Percentiles rank a stretch among this genome's conserved stretches.
Conservation (phyloP, 1,140 invertebrate species). For the Caligus rogercresseyi region DNA sequence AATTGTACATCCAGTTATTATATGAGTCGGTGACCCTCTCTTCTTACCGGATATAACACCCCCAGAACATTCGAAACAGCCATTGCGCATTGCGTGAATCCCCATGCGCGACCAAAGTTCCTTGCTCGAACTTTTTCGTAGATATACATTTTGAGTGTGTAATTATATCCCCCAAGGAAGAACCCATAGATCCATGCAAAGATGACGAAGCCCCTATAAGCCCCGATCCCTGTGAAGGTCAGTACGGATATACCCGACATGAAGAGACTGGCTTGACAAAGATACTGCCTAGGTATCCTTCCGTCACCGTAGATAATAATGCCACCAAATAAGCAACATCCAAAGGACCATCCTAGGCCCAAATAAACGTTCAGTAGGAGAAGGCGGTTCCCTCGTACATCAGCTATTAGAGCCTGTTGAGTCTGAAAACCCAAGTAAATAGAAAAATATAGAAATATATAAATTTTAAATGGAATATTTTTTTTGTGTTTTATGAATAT, state of each 20-base stretch:
- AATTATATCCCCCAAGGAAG: slow-evolving; percentile 40
- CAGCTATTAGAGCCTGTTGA: slow-evolving; percentile 43
- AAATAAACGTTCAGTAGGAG: slow-evolving; percentile 53
- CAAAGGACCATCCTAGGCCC: slow-evolving; percentile 59
- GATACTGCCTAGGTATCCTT: slow-evolving; percentile 61
- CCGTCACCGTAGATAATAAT: slow-evolving; percentile 63
- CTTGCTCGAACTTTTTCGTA: slow-evolving; percentile 61
- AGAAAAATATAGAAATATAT: background rate
- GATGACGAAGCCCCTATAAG: slow-evolving; percentile 57
- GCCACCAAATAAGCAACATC: slow-evolving; percentile 59
- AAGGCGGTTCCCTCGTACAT: slow-evolving; percentile 45
- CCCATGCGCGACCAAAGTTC: slow-evolving; percentile 79
- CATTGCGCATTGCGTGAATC: slow-evolving; percentile 65
- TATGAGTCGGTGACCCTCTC: too few relatives aligned
- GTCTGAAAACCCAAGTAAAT: slow-evolving; percentile 31
- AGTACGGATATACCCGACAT: slow-evolving; percentile 57
- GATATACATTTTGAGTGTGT: slow-evolving; percentile 70
- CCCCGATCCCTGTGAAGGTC: slow-evolving; percentile 58
- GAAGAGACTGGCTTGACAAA: slow-evolving; percentile 54
- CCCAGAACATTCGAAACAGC: slow-evolving; percentile 65
- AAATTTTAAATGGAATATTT: too few relatives aligned
- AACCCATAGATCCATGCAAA: slow-evolving; percentile 42
- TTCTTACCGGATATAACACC: slow-evolving; percentile 46
- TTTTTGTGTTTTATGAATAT: too few relatives aligned
- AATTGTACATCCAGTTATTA: too few relatives aligned